Base-by-base conservation (phyloP, 2,888 invertebrate genomes). In the Melanargia galathea region DNA sequence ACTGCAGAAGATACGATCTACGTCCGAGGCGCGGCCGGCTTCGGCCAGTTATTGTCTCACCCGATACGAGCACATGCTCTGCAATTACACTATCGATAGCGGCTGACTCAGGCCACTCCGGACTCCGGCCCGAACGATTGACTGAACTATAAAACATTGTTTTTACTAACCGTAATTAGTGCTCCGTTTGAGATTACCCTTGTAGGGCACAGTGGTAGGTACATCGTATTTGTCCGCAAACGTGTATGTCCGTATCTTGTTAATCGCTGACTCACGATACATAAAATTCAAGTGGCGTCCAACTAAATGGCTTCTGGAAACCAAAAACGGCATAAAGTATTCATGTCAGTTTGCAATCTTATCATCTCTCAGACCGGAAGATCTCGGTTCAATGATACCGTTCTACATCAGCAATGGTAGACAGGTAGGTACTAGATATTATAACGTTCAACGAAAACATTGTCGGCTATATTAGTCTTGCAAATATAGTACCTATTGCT, bases 11-110 rank as follows among this genome's bases (percentile, higher is more conserved):
- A 91, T 91, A 90, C 86, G 82, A 90, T 90, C 90, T 83, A 78
- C 73, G 78, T 75, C 76, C 40, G 22, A 51, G 33, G 46, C 58
- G 58, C n/a, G 57, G 33, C 35, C 13, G 45, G 45, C 73, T 58
- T 35, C 58, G 76, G 76, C 80, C 83, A 74, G 76, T 86, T 86
- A 87, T 89, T 90, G 90, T 90, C 87, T 85, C 82, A 82, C 81
- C 79, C 80, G 82, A 87, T 86, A 63, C 71, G 55, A 70, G 70
- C 70, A 86, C 89, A 84, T 80, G 86, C 80, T 77, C 82, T 71
- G 83, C 87, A 90, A 90, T 90, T 89, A 90, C 85, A 80, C 78
- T 82, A 87, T 87, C 87, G 87, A 88, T 87, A 90, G 87, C 86
- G 79, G 80, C 78, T 87, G 86, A 87, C 83, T 89, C 87, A 84